Conservation (phyloP, 2,113 vertebrate genomes). For the Hoplias malabaricus region DNA sequence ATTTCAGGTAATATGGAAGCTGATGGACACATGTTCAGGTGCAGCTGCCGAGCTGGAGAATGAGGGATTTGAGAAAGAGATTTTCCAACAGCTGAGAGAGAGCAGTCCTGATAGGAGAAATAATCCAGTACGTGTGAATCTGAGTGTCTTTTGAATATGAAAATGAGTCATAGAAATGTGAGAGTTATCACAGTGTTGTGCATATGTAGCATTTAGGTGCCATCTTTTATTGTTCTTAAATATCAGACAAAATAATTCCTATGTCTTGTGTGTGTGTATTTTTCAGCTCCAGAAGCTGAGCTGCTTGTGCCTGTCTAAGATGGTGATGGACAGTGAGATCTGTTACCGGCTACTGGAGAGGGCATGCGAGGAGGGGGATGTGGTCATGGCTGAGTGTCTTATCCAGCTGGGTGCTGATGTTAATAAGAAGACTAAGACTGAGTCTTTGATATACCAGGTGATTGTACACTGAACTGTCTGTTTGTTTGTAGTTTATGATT, state of each 20-base stretch:
- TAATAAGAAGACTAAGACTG: slow-evolving; percentile 80
- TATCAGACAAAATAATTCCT: neutral
- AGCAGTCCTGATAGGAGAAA: slow-evolving; percentile 68
- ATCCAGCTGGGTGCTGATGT: slow-evolving; percentile 86
- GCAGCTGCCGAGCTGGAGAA: slow-evolving; percentile 81
- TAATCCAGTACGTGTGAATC: slow-evolving; percentile 64
- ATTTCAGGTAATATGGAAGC: slow-evolving; percentile 78
- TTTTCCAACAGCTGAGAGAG: slow-evolving; percentile 85
- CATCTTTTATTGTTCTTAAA: neutral
- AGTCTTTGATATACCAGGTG: slow-evolving; percentile 91
- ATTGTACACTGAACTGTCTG: neutral
- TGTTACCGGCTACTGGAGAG: slow-evolving; percentile 84
- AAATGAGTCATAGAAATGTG: neutral
- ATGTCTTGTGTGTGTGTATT: slow-evolving; percentile 19
- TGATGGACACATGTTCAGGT: slow-evolving; percentile 80
- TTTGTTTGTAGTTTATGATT: neutral
- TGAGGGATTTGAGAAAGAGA: slow-evolving; percentile 83
- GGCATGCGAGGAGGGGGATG: slow-evolving; percentile 82
- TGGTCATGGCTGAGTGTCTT: slow-evolving; percentile 84
- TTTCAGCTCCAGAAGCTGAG: slow-evolving; percentile 81
- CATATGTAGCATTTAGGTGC: neutral
- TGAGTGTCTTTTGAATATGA: slow-evolving; percentile 25
- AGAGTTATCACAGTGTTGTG: neutral
- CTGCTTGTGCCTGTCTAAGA: slow-evolving; percentile 86
- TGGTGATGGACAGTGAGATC: slow-evolving; percentile 78